phyloP scores from a whole-genome alignment of 1,140 invertebrate species.

The Drosophila chauvacae region DNA sequence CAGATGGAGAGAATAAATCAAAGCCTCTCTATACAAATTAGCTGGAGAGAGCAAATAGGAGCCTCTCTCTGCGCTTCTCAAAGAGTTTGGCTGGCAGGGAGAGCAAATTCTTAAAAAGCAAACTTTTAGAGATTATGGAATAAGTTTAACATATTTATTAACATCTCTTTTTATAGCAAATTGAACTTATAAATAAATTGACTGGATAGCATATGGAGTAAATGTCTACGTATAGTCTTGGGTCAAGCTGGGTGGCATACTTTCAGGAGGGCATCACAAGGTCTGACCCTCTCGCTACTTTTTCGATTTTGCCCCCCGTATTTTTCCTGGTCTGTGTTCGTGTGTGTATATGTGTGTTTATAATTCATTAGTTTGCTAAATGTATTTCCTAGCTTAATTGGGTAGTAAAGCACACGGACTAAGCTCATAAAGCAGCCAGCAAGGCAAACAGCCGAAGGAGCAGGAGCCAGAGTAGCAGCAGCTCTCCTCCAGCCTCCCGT shows the following conservation, averaged over 20 bases:
- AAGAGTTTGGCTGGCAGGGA: neutral
- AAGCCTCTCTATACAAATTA: too few relatives aligned
- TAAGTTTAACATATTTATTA: neutral
- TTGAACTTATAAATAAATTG: neutral
- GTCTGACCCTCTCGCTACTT: constrained; percentile 5
- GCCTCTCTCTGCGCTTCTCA: neutral
- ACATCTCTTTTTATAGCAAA: neutral
- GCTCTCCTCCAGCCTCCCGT: neutral
- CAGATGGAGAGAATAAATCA: too few relatives aligned
- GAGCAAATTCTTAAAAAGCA: too few relatives aligned
- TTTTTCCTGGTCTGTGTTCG: constrained; percentile 3
- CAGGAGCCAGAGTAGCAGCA: neutral
- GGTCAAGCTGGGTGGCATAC: neutral
- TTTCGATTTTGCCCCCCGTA: neutral
- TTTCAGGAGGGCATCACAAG: neutral
- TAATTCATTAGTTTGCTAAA: constrained; percentile 79
- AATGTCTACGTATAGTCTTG: neutral
- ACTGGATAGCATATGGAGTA: neutral
- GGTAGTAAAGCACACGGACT: constrained; percentile 61
- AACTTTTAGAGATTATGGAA: neutral
- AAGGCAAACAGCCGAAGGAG: constrained; percentile 40
- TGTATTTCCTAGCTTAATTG: constrained; percentile 76
- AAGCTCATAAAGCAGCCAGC: constrained; percentile 63
- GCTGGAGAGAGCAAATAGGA: too few relatives aligned
- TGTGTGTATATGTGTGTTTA: constrained; percentile 54